A percentile compares a stretch with the other conserved stretches of the same genome.
phyloP scores from a whole-genome alignment of 2,888 invertebrate species.

The Campaea margaritaria region DNA sequence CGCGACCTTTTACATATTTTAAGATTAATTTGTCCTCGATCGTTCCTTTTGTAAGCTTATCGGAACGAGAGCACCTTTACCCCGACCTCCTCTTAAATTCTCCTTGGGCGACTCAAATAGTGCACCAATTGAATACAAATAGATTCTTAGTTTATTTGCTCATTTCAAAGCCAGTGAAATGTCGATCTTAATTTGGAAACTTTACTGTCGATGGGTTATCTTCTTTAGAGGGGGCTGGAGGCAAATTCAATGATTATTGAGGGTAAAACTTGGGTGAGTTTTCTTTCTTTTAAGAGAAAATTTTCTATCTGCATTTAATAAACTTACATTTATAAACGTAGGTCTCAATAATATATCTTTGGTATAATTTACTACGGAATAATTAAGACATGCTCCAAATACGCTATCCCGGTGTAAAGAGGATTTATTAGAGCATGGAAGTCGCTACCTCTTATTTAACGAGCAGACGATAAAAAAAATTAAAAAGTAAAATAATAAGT shows the following conservation, averaged over 20 bases:
- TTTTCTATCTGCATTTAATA: no score
- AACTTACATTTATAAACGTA: no score
- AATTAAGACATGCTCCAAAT: no score
- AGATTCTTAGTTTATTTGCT: slow-evolving; percentile 24
- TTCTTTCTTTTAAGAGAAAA: background rate
- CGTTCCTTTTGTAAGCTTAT: slow-evolving; percentile 53
- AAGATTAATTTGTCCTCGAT: slow-evolving; percentile 59
- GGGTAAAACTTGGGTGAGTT: background rate
- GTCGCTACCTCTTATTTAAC: no score
- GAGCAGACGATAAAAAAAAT: no score
- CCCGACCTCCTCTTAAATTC: slow-evolving; percentile 37
- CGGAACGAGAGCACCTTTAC: slow-evolving; percentile 32
- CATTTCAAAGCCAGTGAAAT: slow-evolving; percentile 10
- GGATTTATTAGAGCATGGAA: no score
- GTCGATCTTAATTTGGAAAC: slow-evolving; percentile 16
- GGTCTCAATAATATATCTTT: no score
- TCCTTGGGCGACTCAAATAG: slow-evolving; percentile 26
- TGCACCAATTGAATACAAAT: slow-evolving; percentile 32
- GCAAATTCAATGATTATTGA: slow-evolving; percentile 11
- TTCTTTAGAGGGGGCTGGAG: background rate
- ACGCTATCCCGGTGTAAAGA: no score
- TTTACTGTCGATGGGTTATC: slow-evolving; percentile 6
- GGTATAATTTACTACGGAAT: no score
- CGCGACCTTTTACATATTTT: slow-evolving; percentile 37
- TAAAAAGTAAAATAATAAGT: no score